A percentile compares a stretch with the other conserved stretches of the same genome.
phyloP scores from a whole-genome alignment of 2,797 vertebrate species.

The Hybognathus amarus region DNA sequence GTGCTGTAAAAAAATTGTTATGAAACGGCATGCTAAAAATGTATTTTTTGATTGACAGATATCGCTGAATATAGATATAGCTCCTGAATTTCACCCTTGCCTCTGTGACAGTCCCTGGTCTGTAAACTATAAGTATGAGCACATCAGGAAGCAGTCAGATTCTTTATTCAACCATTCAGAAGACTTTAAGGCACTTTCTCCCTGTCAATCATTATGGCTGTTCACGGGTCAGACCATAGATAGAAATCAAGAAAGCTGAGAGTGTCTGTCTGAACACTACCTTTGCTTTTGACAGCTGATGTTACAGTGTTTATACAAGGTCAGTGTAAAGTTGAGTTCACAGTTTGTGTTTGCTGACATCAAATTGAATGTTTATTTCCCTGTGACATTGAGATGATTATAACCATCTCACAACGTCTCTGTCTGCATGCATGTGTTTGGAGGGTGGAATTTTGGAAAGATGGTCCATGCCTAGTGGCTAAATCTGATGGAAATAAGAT shows the following conservation, averaged over 20 bases:
- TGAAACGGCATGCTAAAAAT: neutral
- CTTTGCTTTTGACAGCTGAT: neutral
- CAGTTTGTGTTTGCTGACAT: constrained; percentile 9
- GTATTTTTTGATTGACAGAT: constrained; percentile 1
- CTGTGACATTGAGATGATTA: neutral
- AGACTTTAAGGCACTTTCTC: neutral
- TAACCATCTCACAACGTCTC: neutral
- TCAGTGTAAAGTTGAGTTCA: neutral
- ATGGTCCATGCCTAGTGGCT: neutral
- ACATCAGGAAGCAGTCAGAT: neutral
- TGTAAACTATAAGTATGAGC: neutral
- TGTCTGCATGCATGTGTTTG: neutral
- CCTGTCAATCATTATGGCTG: neutral
- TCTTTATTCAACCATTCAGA: constrained; percentile 10
- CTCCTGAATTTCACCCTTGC: neutral
- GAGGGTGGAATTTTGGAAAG: neutral
- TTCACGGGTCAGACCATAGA: neutral
- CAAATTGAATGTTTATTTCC: neutral
- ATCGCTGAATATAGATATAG: constrained; percentile 2
- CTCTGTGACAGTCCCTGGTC: neutral
- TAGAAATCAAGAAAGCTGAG: neutral
- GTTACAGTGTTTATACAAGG: constrained; percentile 13
- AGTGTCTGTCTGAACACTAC: neutral
- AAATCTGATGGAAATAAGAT: neutral
- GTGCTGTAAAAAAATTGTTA: neutral